These are phyloP conservation scores for Peromyscus nudipes DNA, from an alignment of 2,797 vertebrate species.

Conservation along the genomic window DNA sequence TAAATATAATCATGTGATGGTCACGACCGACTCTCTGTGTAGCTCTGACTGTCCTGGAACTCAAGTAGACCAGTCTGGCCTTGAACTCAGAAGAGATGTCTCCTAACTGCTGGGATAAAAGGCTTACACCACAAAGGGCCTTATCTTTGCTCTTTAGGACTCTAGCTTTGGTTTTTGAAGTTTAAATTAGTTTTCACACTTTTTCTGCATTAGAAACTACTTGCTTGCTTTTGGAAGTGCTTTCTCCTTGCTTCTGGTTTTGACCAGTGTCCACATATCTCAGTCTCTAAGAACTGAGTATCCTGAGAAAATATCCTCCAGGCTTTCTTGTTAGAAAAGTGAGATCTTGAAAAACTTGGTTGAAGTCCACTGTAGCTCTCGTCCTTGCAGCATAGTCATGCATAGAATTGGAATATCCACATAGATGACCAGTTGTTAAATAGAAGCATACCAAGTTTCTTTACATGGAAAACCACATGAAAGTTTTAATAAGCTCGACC, in stretches of 20 bases:
- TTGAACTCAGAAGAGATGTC: neutral
- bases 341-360: neutral
- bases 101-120: neutral
- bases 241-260: slow-evolving; percentile 29
- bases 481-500: slow-evolving; percentile 13
- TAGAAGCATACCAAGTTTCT: neutral
- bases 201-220: neutral
- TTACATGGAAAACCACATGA: neutral
- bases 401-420: neutral
- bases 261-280: neutral
- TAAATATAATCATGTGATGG: neutral
- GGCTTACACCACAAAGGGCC: neutral
- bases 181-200: neutral
- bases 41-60: neutral
- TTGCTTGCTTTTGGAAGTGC: neutral
- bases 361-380: neutral
- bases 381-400: neutral
- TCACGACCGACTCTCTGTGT: neutral
- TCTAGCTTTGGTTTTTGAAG: slow-evolving; percentile 23
- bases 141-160: neutral
- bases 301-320: neutral
- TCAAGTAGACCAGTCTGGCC: neutral
- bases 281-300: neutral
- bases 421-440: slow-evolving; percentile 29
- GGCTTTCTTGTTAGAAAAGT: neutral